A percentile compares a stretch with the other conserved stretches of the same genome.
Evolutionary conservation across 1,140 invertebrate species (phyloP).

Genomic region (Tribolium madens): DNA sequence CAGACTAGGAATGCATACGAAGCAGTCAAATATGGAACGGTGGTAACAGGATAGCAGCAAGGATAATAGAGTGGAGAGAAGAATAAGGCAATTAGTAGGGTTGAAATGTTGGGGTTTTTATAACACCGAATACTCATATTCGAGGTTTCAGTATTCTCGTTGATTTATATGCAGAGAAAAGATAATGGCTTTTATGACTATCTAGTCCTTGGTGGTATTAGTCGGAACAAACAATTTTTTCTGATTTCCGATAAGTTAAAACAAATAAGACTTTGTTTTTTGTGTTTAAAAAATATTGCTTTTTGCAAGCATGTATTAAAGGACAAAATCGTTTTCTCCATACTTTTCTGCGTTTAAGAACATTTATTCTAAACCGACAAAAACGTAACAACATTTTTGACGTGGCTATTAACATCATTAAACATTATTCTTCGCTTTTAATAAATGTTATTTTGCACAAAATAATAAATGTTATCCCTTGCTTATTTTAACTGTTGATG

Average conservation of each 20-base stretch:
- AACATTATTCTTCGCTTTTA: no score
- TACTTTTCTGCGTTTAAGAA: no score
- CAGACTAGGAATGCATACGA: conserved; percentile 5
- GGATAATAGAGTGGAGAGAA: not conserved
- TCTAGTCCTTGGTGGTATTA: not conserved
- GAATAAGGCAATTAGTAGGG: not conserved
- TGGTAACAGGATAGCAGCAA: conserved; percentile 17
- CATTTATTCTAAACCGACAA: no score
- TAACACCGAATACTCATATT: not conserved
- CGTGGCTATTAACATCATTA: no score
- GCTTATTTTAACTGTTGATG: no score
- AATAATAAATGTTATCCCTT: no score
- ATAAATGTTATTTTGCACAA: no score
- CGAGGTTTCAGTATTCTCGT: not conserved
- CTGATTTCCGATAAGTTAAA: not conserved
- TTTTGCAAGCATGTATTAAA: no score
- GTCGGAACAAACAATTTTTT: not conserved
- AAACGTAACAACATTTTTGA: no score
- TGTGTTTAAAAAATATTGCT: no score
- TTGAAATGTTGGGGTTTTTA: not conserved
- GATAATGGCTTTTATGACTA: not conserved
- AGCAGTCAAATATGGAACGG: conserved; percentile 5
- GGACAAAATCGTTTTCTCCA: no score
- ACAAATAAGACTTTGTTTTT: no score
- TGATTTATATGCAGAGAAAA: not conserved